These are phyloP conservation scores for Edolisoma coerulescens DNA, from an alignment of 2,113 vertebrate species.

Conservation along the genomic window DNA sequence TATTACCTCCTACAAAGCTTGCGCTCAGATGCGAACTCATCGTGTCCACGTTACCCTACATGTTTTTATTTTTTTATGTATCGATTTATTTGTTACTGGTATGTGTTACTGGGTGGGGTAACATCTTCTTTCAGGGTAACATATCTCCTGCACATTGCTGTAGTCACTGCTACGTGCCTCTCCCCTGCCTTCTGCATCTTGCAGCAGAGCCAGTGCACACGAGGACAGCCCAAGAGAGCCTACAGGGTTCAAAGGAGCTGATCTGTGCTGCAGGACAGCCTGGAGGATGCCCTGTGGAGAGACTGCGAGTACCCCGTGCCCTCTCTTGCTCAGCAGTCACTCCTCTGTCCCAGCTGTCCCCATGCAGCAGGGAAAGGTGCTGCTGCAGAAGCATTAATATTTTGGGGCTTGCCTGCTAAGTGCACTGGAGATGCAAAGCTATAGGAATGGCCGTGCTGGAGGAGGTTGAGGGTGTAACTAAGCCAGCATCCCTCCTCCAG, in stretches of 20 bases:
- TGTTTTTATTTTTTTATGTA: neutral
- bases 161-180: accelerated
- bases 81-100: neutral
- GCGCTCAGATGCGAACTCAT: neutral
- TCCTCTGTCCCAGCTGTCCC: neutral
- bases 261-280: neutral
- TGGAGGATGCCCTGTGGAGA: neutral
- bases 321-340: neutral
- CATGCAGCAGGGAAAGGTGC: accelerated
- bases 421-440: neutral
- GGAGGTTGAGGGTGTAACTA: neutral
- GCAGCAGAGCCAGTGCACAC: neutral
- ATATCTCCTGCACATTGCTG: neutral
- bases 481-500: neutral
- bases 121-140: neutral
- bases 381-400: neutral
- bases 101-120: neutral
- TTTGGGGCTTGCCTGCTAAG: neutral
- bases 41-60: neutral
- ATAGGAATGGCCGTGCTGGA: neutral
- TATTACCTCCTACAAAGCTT: neutral
- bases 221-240: neutral
- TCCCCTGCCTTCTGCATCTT: neutral
- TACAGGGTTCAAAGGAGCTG: neutral
- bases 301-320: accelerated